Evolutionary conservation across 2,888 invertebrate genomes (phyloP).

Genomic region (Caradrina kadenii): DNA sequence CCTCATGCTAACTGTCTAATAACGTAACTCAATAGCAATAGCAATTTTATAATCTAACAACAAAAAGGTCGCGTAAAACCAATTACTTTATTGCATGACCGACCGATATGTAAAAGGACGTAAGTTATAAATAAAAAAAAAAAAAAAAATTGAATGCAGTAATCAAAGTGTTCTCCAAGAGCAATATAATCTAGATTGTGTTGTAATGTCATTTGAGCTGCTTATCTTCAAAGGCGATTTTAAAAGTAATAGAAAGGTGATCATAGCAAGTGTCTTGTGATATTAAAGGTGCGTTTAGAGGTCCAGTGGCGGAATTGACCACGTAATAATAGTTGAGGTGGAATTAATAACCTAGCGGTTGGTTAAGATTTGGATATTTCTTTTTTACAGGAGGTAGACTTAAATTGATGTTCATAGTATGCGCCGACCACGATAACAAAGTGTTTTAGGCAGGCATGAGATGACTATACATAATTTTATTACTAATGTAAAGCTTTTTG

Average conservation of each 20-base stretch:
- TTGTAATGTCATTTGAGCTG: conserved; percentile 23
- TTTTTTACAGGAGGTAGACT: too few species aligned
- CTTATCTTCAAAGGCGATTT: conserved; percentile 36
- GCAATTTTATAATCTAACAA: conserved; percentile 27
- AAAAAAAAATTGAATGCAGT: conserved; percentile 19
- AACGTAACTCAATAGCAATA: conserved; percentile 48
- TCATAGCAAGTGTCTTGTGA: conserved; percentile 27
- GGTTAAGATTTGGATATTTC: too few species aligned
- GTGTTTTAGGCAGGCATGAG: background rate
- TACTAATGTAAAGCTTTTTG: too few species aligned
- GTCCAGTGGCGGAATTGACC: background rate
- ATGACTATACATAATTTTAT: too few species aligned
- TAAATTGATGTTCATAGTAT: too few species aligned
- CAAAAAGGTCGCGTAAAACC: conserved; percentile 26
- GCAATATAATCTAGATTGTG: conserved; percentile 41
- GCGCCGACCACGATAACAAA: background rate
- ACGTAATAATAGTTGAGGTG: background rate
- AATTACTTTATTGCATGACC: conserved; percentile 24
- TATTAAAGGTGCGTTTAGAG: conserved; percentile 32
- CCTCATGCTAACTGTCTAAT: conserved; percentile 11
- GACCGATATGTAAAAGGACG: conserved; percentile 33
- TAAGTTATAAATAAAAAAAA: conserved; percentile 5
- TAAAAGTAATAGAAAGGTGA: conserved; percentile 51
- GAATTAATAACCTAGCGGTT: too few species aligned
- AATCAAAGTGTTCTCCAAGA: conserved; percentile 5